Base-by-base conservation (phyloP, 1,140 invertebrate species). In the Zeugodacus cucurbitae region DNA sequence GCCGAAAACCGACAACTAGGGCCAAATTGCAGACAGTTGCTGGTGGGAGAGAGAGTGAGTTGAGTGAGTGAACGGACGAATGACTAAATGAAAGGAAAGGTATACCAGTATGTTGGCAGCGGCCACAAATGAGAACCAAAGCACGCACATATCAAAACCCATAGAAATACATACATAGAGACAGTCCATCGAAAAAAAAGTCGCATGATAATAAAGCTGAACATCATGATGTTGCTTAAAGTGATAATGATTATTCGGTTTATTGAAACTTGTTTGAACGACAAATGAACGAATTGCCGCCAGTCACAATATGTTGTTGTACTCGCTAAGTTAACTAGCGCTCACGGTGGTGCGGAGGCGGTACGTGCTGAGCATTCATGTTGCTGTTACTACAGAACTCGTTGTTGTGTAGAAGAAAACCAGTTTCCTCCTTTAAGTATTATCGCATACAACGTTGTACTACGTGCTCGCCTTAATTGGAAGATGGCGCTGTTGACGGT, bases 381-480 rank as follows among this genome's bases (percentile, higher is more conserved):
- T 26, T 48, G 20, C 37, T n/a, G n/a, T 70, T 14, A 20, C 67
- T 70, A 6, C 20, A 70, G 67, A 70, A 70, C 34, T 70, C 67
- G 67, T 74, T 74, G 67, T 74, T 74, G 34, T 74, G 34, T 74
- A 3, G 32, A 82, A 48, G 22, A 82, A 82, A 48, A 82, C 74
- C 20, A 48, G 74, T 82, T 82, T 82, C 48, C 48, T 82, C 67
- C 32, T 54, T 14, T 62, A 82, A 82, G 44, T 82, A 82, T 82
- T 82, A 82, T 82, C 41, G 41, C 74, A 82, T 82, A 48, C 74
- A 48, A 22, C 10, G 74, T 17, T 48, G 74, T 82, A 82, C 37
- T 82, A 82, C 37, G 74, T 82, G 74, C 20, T 14, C 74, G 74
- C 37, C n/a, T 48, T 82, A 82, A 82, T 82, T 82, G 74, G 41